Evolutionary conservation across 2,113 vertebrate species (phyloP).

Genomic region (Rhipidura dahli): DNA sequence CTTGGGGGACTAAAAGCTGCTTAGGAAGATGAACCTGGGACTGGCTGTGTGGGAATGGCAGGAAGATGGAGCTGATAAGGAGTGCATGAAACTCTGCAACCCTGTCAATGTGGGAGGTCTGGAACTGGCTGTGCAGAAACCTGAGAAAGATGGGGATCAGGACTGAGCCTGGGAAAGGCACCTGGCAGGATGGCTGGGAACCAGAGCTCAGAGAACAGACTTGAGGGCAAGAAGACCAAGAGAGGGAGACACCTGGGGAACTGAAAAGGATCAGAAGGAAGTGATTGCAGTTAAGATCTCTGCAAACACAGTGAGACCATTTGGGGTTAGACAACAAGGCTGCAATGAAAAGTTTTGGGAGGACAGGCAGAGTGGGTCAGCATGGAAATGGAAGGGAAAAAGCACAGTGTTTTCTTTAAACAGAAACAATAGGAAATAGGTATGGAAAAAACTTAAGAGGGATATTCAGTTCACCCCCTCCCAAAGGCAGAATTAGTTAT

Average conservation of each 20-base stretch:
- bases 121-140: background rate
- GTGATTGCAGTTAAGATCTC: background rate
- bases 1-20: background rate
- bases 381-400: background rate
- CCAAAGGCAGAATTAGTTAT: background rate
- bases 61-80: constrained; percentile 43
- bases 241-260: background rate
- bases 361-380: background rate
- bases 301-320: background rate
- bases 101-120: constrained; percentile 29
- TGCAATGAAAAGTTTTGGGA: background rate
- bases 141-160: background rate
- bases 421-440: background rate
- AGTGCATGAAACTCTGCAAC: background rate
- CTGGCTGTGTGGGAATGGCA: constrained; percentile 16
- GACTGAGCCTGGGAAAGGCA: background rate
- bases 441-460: background rate
- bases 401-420: background rate
- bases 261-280: background rate
- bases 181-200: background rate
- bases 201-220: background rate
- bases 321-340: background rate
- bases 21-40: background rate
- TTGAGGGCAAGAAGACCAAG: background rate
- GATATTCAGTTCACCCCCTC: background rate